Evolutionary conservation across 2,797 vertebrate genomes (phyloP), one percentile per base, ranked within the genome.

Genomic region (Notolepis coatsorum): DNA sequence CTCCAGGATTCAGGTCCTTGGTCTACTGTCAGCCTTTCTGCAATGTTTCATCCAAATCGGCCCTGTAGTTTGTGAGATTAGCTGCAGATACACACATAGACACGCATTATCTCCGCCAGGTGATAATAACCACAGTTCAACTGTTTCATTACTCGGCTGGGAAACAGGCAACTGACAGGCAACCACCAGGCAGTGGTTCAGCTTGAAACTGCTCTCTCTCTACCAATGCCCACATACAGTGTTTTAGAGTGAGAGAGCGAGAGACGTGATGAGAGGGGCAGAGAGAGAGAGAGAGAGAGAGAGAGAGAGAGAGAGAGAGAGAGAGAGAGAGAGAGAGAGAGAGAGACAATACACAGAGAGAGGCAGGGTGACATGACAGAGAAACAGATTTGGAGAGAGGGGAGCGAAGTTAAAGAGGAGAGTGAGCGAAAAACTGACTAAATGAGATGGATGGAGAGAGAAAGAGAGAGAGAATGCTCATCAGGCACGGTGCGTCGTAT

Each of bases 381-480:
- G 52, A 56, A 49, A 33, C 55, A 75, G 63, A 66, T 31, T 24
- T 52, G 68, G 5, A 20, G 23, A 46, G 45, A 17, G 5, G n/a
- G n/a, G n/a, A n/a, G n/a, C n/a, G n/a, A n/a, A n/a, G n/a, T n/a
- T n/a, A n/a, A n/a, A n/a, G n/a, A n/a, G n/a, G 31, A 35, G 31
- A 35, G 31, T 2, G 31, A 35, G 31, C 2, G 31, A 35, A 12
- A 35, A 12, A 35, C n/a, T n/a, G n/a, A n/a, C n/a, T n/a, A n/a
- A 6, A 51, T n/a, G n/a, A n/a, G n/a, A n/a, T n/a, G n/a, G 37
- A 28, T 52, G 68, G 5, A 20, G 23, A 46, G 45, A 17, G 5
- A 46, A 43, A 74, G 72, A 69, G 5, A 24, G 76, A 56, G 57
- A 27, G 64, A 52, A 67, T 58, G 55, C 67, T 77, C 68, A 72